Evolutionary conservation across 2,888 invertebrate genomes (phyloP).

Genomic region (Patella pellucida): DNA sequence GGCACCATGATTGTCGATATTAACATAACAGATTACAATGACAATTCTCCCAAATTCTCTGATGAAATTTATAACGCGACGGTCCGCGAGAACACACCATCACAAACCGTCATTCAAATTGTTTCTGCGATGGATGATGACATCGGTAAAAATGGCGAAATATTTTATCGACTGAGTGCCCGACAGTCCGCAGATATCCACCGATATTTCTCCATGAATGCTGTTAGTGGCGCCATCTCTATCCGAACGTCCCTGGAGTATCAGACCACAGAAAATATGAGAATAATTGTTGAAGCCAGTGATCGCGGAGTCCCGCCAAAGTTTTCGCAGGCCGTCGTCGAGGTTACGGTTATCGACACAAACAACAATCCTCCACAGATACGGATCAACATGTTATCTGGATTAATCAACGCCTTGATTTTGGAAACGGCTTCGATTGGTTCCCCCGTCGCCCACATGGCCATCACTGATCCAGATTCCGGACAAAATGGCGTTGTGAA

Average conservation of each 20-base stretch:
- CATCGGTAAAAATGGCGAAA: constrained; percentile 81
- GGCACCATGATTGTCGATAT: constrained; percentile 42
- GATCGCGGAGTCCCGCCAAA: constrained; percentile 52
- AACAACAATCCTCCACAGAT: constrained; percentile 92
- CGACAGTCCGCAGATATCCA: constrained; percentile 44
- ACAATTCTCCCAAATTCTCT: constrained; percentile 33
- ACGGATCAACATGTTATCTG: constrained; percentile 38
- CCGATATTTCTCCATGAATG: constrained; percentile 48
- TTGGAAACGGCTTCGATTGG: constrained; percentile 56
- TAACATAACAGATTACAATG: constrained; percentile 35
- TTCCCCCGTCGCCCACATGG: constrained; percentile 59
- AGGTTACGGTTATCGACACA: constrained; percentile 79
- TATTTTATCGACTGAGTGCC: constrained; percentile 71
- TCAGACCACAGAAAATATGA: constrained; percentile 47
- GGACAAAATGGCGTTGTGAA: constrained; percentile 55
- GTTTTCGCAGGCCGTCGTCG: constrained; percentile 52
- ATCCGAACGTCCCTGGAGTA: constrained; percentile 52
- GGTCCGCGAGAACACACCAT: no score
- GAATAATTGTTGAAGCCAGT: constrained; percentile 54
- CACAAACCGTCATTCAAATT: constrained; percentile 40
- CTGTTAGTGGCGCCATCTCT: constrained; percentile 51
- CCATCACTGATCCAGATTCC: constrained; percentile 59
- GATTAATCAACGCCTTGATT: constrained; percentile 38
- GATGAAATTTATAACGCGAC: no score
- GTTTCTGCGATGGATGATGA: constrained; percentile 90